Evolutionary conservation across 2,888 invertebrate genomes (phyloP).

Genomic region (Hesperia comma): DNA sequence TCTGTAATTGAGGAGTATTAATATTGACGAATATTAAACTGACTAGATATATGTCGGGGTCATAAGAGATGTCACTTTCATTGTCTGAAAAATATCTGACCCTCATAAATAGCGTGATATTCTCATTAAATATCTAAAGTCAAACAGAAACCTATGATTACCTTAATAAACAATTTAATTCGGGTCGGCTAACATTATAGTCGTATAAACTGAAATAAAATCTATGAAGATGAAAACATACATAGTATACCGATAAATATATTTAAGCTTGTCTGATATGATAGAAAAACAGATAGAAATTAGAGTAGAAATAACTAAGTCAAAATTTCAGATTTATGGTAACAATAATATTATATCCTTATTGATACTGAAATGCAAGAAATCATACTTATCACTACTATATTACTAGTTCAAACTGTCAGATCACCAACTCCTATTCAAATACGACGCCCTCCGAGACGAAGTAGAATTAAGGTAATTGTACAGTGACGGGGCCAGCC

Average conservation of each 20-base stretch:
- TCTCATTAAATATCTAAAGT: not conserved
- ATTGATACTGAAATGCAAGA: conserved; percentile 74
- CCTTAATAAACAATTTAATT: conserved; percentile 29
- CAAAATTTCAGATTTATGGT: conserved; percentile 54
- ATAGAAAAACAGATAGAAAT: conserved; percentile 7
- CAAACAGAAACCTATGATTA: conserved; percentile 13
- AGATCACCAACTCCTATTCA: conserved; percentile 34
- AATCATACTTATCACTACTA: conserved; percentile 51
- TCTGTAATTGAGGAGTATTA: conserved; percentile 11
- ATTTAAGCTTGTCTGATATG: conserved; percentile 8
- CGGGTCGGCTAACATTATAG: conserved; percentile 21
- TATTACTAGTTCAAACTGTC: conserved; percentile 40
- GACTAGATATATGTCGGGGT: conserved; percentile 26
- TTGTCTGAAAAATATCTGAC: not conserved
- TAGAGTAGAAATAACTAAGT: conserved; percentile 5
- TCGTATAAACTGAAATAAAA: conserved; percentile 7
- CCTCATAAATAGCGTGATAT: not conserved
- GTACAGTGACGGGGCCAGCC: conserved; percentile 70
- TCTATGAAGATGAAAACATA: not conserved
- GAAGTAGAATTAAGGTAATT: conserved; percentile 46
- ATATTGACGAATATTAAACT: conserved; percentile 26
- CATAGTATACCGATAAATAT: not conserved
- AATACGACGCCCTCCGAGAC: conserved; percentile 36
- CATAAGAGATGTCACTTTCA: not conserved
- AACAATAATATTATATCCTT: conserved; percentile 64